Evolutionary conservation across 2,113 vertebrate genomes (phyloP).

Genomic region (Herpailurus yagouaroundi): DNA sequence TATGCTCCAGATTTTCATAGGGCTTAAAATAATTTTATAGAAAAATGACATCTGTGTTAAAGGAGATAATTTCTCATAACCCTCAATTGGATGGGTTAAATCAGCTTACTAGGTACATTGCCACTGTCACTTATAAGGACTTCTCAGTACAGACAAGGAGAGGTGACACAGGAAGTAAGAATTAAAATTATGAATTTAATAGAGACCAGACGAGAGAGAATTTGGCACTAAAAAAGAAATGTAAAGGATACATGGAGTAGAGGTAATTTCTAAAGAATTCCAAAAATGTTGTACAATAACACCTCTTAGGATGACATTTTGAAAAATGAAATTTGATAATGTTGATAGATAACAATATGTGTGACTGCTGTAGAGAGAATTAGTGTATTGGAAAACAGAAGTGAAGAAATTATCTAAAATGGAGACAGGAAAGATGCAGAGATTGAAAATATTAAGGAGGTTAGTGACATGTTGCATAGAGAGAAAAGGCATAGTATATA

Average conservation of each 20-base stretch:
- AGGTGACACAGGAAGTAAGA: background rate
- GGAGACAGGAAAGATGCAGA: background rate
- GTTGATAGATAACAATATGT: background rate
- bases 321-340: constrained; percentile 33
- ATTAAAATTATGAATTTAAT: constrained; percentile 38
- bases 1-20: background rate
- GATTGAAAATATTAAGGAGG: constrained; percentile 37
- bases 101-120: background rate
- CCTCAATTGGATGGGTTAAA: constrained; percentile 16
- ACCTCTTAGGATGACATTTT: constrained; percentile 8
- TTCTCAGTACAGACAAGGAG: background rate
- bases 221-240: constrained; percentile 25
- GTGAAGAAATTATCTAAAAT: constrained; percentile 28
- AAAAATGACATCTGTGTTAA: background rate
- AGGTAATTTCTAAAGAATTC: constrained; percentile 44
- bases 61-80: constrained; percentile 40
- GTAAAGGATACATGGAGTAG: background rate
- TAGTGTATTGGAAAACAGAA: constrained; percentile 38
- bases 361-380: background rate
- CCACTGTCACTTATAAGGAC: background rate
- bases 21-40: constrained; percentile 37
- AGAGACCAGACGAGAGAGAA: background rate
- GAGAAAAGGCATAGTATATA: background rate
- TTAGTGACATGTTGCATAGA: background rate
- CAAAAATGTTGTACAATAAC: background rate